Conservation (phyloP, 2,888 invertebrate genomes). For the Pyrrhia umbra region DNA sequence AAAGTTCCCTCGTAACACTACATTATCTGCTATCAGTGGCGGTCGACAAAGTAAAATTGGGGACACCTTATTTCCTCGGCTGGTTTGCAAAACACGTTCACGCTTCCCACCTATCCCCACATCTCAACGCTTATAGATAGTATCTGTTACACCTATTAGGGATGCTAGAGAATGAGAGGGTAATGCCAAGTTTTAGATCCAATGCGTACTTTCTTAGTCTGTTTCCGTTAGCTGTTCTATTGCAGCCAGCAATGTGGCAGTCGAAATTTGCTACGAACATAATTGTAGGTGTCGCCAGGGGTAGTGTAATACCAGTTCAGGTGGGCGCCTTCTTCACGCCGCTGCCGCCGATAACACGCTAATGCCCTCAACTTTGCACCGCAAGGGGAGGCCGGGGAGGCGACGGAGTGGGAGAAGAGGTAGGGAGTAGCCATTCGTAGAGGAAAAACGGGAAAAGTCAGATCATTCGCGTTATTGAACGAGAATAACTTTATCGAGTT, state of each 20-base stretch:
- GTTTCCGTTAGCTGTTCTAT: neutral
- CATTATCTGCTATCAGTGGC: constrained; percentile 86
- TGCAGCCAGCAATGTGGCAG: constrained; percentile 66
- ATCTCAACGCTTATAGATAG: constrained; percentile 90
- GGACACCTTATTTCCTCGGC: constrained; percentile 88
- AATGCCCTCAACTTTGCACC: constrained; percentile 91
- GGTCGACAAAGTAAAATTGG: constrained; percentile 88
- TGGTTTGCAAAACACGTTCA: constrained; percentile 90
- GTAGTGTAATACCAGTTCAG: constrained; percentile 79
- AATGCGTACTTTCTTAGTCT: constrained; percentile 64
- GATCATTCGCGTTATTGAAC: constrained; percentile 89
- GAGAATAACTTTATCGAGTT: constrained; percentile 87
- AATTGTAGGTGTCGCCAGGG: constrained; percentile 65
- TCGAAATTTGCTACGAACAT: constrained; percentile 54
- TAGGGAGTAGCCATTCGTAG: constrained; percentile 74
- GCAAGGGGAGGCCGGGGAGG: constrained; percentile 77
- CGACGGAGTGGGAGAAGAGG: constrained; percentile 59
- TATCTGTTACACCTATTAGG: constrained; percentile 87
- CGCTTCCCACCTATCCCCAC: constrained; percentile 89
- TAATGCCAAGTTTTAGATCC: constrained; percentile 60
- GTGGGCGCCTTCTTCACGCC: constrained; percentile 89
- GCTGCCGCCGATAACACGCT: constrained; percentile 89
- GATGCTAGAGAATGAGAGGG: constrained; percentile 41
- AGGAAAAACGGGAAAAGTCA: constrained; percentile 89
- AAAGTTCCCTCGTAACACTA: constrained; percentile 81